Evolutionary conservation across 2,888 invertebrate species (phyloP).

Genomic region (Axea sp.): DNA sequence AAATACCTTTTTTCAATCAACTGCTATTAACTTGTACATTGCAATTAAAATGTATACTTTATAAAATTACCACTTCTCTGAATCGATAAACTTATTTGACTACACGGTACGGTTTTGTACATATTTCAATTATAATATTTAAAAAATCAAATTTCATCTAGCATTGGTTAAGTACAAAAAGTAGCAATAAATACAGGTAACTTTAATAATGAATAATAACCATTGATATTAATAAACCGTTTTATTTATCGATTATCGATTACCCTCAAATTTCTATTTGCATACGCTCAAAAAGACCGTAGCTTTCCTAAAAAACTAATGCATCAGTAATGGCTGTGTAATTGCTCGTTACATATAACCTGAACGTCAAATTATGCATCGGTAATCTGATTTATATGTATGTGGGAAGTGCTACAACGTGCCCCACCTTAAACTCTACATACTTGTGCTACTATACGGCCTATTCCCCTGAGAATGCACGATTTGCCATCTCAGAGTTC

Average conservation of each 20-base stretch:
- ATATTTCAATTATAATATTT: too few relatives aligned
- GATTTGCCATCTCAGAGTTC: slow-evolving; percentile 36
- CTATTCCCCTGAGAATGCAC: slow-evolving; percentile 45
- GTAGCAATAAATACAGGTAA: neutral
- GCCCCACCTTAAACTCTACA: slow-evolving; percentile 54
- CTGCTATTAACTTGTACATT: too few relatives aligned
- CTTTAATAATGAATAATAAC: slow-evolving; percentile 14
- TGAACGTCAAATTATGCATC: slow-evolving; percentile 49
- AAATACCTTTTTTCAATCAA: too few relatives aligned
- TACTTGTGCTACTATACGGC: slow-evolving; percentile 36
- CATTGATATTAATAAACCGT: slow-evolving; percentile 16
- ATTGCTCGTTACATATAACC: slow-evolving; percentile 36
- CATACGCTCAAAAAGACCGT: neutral
- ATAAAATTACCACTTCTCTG: too few relatives aligned
- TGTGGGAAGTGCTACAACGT: slow-evolving; percentile 44
- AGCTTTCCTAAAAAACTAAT: slow-evolving; percentile 15
- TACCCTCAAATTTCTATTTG: slow-evolving; percentile 14
- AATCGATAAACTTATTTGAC: too few relatives aligned
- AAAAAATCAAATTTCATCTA: slow-evolving; percentile 10
- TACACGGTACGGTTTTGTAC: too few relatives aligned
- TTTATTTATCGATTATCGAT: slow-evolving; percentile 35
- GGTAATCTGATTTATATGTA: slow-evolving; percentile 54
- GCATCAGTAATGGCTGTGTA: slow-evolving; percentile 35
- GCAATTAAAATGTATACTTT: too few relatives aligned
- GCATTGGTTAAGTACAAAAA: neutral